Evolutionary conservation across 2,888 invertebrate genomes (phyloP).

Genomic region (Dryocosmus kuriphilus): DNA sequence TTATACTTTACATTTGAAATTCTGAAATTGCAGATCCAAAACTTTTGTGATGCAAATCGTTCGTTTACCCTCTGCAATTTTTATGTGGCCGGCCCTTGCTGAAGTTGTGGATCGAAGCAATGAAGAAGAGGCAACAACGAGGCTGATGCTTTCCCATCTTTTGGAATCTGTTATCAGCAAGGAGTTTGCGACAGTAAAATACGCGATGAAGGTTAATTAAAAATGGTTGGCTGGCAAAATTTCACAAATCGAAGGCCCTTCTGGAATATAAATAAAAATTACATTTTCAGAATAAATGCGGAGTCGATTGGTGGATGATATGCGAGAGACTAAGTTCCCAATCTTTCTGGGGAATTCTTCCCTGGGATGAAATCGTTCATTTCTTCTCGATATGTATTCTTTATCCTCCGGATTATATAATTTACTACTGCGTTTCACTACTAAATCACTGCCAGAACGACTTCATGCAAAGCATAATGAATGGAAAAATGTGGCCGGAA

Average conservation of each 20-base stretch:
- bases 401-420: slow-evolving; percentile 72
- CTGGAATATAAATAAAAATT: slow-evolving; percentile 26
- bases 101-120: slow-evolving; percentile 66
- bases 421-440: slow-evolving; percentile 73
- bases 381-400: slow-evolving; percentile 71
- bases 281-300: slow-evolving; percentile 66
- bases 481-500: slow-evolving; percentile 72
- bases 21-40: slow-evolving; percentile 65
- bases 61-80: slow-evolving; percentile 70
- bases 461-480: slow-evolving; percentile 66
- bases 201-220: slow-evolving; percentile 69
- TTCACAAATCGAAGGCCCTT: not conserved
- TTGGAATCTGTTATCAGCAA: slow-evolving; percentile 69
- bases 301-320: slow-evolving; percentile 74
- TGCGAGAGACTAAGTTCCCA: slow-evolving; percentile 70
- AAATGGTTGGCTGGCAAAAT: not conserved
- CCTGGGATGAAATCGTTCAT: slow-evolving; percentile 73
- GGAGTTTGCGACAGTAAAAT: slow-evolving; percentile 69
- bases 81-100: slow-evolving; percentile 70
- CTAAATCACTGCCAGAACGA: slow-evolving; percentile 67
- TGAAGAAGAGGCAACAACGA: slow-evolving; percentile 65
- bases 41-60: slow-evolving; percentile 69
- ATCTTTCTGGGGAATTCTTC: slow-evolving; percentile 72
- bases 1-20: not conserved
- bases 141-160: slow-evolving; percentile 69